These are phyloP conservation scores for Artibeus jamaicensis DNA, from an alignment of 2,797 vertebrate species.

Conservation along the genomic window DNA sequence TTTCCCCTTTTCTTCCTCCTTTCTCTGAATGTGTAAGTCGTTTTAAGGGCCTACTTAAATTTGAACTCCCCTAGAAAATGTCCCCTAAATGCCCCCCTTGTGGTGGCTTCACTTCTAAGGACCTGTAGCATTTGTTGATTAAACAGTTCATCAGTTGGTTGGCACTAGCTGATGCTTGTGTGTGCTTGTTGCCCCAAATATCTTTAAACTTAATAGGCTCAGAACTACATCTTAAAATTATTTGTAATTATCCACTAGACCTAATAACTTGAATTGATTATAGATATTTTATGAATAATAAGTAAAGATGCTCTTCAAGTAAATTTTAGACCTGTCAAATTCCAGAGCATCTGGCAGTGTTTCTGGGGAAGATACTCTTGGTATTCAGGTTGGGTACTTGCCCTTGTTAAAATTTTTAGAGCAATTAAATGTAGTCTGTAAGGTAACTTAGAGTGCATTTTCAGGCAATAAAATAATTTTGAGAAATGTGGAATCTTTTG, in stretches of 20 bases:
- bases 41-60: slow-evolving; percentile 14
- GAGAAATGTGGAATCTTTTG: slow-evolving; percentile 1
- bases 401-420: background rate
- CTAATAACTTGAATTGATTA: background rate
- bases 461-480: slow-evolving; percentile 29
- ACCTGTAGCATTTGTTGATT: background rate
- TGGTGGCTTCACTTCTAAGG: background rate
- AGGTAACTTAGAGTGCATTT: slow-evolving; percentile 7
- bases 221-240: background rate
- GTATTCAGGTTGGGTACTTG: background rate
- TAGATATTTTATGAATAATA: slow-evolving; percentile 11
- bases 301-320: background rate
- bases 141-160: background rate
- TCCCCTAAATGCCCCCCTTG: background rate
- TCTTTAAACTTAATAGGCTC: background rate
- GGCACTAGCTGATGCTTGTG: background rate
- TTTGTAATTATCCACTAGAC: background rate
- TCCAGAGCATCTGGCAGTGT: background rate
- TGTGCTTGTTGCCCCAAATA: background rate
- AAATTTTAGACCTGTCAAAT: background rate
- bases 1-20: background rate
- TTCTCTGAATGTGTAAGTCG: background rate
- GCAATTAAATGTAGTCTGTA: background rate
- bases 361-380: background rate
- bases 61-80: background rate